phyloP scores from a whole-genome alignment of 2,888 invertebrate species.

The Cerastis rubricosa region DNA sequence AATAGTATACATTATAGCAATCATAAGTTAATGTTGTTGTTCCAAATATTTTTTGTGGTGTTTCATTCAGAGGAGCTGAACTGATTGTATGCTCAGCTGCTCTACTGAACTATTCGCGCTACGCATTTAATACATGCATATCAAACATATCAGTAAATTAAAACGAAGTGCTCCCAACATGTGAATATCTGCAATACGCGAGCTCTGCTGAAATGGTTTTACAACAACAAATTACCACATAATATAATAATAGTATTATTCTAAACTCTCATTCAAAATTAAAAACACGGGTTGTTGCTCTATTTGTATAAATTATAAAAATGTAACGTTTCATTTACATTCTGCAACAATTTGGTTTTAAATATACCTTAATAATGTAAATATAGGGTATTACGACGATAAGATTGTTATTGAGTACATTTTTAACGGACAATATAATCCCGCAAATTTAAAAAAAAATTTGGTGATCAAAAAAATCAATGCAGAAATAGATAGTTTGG shows the following conservation, averaged over 20 bases:
- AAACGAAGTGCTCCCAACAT: constrained; percentile 27
- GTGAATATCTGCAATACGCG: constrained; percentile 14
- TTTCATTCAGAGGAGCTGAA: constrained; percentile 34
- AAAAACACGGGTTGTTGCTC: constrained; percentile 27
- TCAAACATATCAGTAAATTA: constrained; percentile 53
- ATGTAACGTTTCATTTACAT: constrained; percentile 5
- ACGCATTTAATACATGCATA: constrained; percentile 60
- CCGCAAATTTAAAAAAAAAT: constrained; percentile 17
- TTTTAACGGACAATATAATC: constrained; percentile 50
- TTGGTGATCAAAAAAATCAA: constrained; percentile 6
- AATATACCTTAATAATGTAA: constrained; percentile 56
- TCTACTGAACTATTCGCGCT: constrained; percentile 19
- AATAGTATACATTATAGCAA: constrained; percentile 55
- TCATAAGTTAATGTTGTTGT: constrained; percentile 57
- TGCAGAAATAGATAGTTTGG: constrained; percentile 9
- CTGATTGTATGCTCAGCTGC: constrained; percentile 9
- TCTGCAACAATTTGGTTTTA: constrained; percentile 39
- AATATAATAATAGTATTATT: constrained; percentile 33
- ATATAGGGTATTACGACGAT: constrained; percentile 56
- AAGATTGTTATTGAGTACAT: constrained; percentile 56
- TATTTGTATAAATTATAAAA: constrained; percentile 22
- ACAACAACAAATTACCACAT: neutral
- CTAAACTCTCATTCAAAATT: constrained; percentile 35
- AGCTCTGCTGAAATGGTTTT: constrained; percentile 24
- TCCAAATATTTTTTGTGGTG: constrained; percentile 55